Percentiles rank a stretch among this genome's conserved stretches.
Conservation (phyloP, 2,797 vertebrate species). For the Scyliorhinus canicula region DNA sequence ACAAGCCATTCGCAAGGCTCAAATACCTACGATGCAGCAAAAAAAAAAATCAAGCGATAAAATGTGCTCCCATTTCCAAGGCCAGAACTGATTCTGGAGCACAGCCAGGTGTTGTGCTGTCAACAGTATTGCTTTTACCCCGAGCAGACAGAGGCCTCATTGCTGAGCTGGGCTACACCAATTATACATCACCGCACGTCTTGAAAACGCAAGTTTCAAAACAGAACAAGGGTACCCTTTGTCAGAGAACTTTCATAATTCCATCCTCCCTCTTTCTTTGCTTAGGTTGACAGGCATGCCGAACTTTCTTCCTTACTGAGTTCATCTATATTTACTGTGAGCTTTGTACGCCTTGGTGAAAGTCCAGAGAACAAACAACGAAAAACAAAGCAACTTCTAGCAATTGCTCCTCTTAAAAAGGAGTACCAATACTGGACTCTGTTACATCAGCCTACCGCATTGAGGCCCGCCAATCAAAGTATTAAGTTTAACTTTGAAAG, state of each 20-base stretch:
- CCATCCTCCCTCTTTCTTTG: not conserved
- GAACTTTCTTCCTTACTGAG: not conserved
- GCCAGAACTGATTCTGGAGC: slow-evolving; percentile 29
- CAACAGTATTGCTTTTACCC: slow-evolving; percentile 35
- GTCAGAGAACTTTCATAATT: slow-evolving; percentile 16
- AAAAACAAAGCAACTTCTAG: not conserved
- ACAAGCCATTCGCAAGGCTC: slow-evolving; percentile 45
- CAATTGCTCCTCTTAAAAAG: not conserved
- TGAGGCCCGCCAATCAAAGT: not conserved
- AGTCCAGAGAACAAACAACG: not conserved
- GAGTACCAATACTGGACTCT: not conserved
- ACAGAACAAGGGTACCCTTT: not conserved
- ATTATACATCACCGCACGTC: slow-evolving; percentile 6
- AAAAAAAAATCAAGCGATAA: slow-evolving; percentile 28
- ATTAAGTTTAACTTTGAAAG: not conserved
- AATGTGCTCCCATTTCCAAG: slow-evolving; percentile 33
- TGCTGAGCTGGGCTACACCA: slow-evolving; percentile 18
- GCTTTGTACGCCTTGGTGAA: not conserved
- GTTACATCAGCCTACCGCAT: not conserved
- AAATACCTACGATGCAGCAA: slow-evolving; percentile 35
- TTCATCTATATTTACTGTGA: not conserved
- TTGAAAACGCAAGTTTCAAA: slow-evolving; percentile 28
- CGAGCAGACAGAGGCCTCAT: not conserved
- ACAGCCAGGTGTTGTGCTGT: slow-evolving; percentile 31
- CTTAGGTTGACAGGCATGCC: not conserved